Percentiles rank a stretch among this genome's conserved stretches.
phyloP scores from a whole-genome alignment of 2,888 invertebrate genomes.

The Calameuta pallipes region DNA sequence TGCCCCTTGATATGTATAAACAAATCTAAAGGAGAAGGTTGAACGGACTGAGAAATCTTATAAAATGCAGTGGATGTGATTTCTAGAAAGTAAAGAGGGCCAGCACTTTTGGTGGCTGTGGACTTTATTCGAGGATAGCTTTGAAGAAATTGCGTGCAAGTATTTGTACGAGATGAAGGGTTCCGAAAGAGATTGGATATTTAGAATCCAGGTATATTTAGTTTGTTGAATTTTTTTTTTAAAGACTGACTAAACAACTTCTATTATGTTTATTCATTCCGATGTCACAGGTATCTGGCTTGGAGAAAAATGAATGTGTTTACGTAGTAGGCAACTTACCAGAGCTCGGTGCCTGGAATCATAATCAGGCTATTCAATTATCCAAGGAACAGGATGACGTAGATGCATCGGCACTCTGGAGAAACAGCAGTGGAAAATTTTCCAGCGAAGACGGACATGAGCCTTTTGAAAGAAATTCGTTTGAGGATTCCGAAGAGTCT shows the following conservation, averaged over 20 bases:
- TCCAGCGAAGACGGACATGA: constrained; percentile 45
- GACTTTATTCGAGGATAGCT: constrained; percentile 31
- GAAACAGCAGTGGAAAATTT: constrained; percentile 44
- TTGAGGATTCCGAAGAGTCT: constrained; percentile 50
- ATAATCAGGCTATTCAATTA: constrained; percentile 60
- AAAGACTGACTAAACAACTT: background rate
- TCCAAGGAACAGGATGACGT: constrained; percentile 50
- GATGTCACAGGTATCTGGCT: constrained; percentile 46
- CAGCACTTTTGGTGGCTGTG: constrained; percentile 33
- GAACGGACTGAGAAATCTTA: background rate
- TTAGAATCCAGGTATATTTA: constrained; percentile 58
- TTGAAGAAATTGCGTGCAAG: constrained; percentile 33
- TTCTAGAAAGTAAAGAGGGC: constrained; percentile 47
- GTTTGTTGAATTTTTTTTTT: background rate
- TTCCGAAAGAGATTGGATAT: constrained; percentile 61
- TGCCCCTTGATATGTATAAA: background rate
- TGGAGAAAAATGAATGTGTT: constrained; percentile 60
- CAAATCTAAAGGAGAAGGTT: background rate
- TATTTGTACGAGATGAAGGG: constrained; percentile 53
- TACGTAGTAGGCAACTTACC: constrained; percentile 63
- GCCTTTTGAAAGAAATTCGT: constrained; percentile 42
- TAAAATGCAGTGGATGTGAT: constrained; percentile 33
- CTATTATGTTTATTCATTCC: constrained; percentile 1
- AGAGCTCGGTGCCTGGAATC: constrained; percentile 63
- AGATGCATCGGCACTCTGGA: constrained; percentile 45